Percentiles rank a stretch among this genome's conserved stretches.
phyloP scores from a whole-genome alignment of 2,113 vertebrate genomes.

The Odontesthes bonariensis region DNA sequence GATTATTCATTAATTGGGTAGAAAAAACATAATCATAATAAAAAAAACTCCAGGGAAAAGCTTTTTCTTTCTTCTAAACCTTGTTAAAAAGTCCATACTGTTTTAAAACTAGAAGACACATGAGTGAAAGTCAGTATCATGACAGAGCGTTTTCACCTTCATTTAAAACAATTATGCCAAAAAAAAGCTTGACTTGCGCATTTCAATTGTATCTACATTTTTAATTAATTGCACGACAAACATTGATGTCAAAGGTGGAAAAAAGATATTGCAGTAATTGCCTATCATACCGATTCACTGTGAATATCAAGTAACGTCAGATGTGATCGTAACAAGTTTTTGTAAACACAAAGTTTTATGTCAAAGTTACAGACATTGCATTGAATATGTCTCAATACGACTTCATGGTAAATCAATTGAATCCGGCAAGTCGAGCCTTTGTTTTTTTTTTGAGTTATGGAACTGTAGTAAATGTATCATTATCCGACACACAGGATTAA shows the following conservation, averaged over 20 bases:
- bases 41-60: background rate
- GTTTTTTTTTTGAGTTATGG: background rate
- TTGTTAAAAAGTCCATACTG: background rate
- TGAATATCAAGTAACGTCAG: background rate
- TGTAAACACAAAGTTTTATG: background rate
- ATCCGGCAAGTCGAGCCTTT: background rate
- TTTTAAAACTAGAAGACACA: background rate
- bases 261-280: background rate
- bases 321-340: background rate
- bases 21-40: background rate
- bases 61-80: background rate
- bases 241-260: background rate
- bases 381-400: too few species aligned
- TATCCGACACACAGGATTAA: too few species aligned
- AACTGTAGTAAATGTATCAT: too few species aligned
- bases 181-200: background rate
- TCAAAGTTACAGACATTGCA: background rate
- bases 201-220: background rate
- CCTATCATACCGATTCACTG: background rate
- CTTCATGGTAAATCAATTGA: background rate
- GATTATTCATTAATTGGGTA: slow-evolving; percentile 6
- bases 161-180: background rate
- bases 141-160: background rate
- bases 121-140: background rate
- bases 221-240: background rate